Conservation (phyloP, 2,113 vertebrate genomes). For the Rafetus swinhoei region DNA sequence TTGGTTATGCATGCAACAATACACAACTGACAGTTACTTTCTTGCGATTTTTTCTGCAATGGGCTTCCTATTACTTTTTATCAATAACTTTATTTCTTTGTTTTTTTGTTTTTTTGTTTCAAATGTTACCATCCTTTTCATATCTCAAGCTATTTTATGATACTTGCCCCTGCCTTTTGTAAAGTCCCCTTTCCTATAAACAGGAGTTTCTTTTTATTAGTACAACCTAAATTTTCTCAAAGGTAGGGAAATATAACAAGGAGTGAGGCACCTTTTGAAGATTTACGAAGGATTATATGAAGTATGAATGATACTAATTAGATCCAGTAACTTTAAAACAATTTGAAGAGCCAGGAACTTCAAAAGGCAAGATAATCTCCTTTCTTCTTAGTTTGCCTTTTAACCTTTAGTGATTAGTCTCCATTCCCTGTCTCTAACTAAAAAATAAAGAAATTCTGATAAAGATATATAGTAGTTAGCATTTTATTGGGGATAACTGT, state of each 20-base stretch:
- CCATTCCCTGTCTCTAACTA: constrained; percentile 43
- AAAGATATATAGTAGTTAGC: constrained; percentile 31
- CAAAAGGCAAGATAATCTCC: constrained; percentile 47
- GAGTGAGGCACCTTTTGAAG: constrained; percentile 46
- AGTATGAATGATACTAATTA: constrained; percentile 65
- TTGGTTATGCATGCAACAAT: neutral
- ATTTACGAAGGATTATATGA: constrained; percentile 62
- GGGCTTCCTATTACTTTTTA: constrained; percentile 38
- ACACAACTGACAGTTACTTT: constrained; percentile 17
- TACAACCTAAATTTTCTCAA: constrained; percentile 48
- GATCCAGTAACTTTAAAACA: constrained; percentile 49
- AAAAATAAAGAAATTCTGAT: constrained; percentile 29
- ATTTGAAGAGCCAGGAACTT: constrained; percentile 4
- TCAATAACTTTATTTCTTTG: constrained; percentile 37
- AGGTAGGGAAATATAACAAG: constrained; percentile 38
- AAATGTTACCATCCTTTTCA: constrained; percentile 29
- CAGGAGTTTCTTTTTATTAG: neutral
- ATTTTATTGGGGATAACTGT: constrained; percentile 31
- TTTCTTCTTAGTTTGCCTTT: constrained; percentile 52
- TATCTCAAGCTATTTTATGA: constrained; percentile 36
- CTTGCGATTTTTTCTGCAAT: constrained; percentile 37
- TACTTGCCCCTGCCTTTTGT: constrained; percentile 22
- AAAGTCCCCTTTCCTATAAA: constrained; percentile 30
- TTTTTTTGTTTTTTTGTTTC: neutral
- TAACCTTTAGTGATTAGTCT: constrained; percentile 50